Evolutionary conservation across 2,888 invertebrate genomes (phyloP).

Genomic region (Hedya salicella): DNA sequence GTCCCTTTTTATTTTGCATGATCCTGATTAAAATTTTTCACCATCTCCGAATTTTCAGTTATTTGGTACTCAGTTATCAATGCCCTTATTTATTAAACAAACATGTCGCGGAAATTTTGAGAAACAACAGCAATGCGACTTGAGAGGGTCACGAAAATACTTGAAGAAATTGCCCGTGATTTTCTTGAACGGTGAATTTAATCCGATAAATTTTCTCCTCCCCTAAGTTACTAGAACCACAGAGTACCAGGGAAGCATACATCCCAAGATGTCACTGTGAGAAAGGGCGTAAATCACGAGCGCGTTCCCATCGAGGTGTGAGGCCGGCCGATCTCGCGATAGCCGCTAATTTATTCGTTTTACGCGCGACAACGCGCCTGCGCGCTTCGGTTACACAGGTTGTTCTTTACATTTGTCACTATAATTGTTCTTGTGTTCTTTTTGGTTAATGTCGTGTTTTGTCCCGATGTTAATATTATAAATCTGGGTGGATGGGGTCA

Average conservation of each 20-base stretch:
- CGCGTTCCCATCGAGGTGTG: slow-evolving; percentile 82
- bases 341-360: slow-evolving; percentile 83
- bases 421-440: slow-evolving; percentile 43
- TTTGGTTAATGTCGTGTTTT: slow-evolving; percentile 38
- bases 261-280: slow-evolving; percentile 65
- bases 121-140: too few relatives aligned
- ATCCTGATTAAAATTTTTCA: too few relatives aligned
- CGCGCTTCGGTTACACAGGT: slow-evolving; percentile 62
- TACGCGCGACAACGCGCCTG: slow-evolving; percentile 81
- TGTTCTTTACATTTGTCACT: slow-evolving; percentile 53
- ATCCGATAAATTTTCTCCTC: neutral
- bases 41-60: too few relatives aligned
- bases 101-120: too few relatives aligned
- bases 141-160: too few relatives aligned
- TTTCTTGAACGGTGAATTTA: neutral
- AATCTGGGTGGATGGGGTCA: slow-evolving; percentile 37
- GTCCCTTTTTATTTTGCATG: too few relatives aligned
- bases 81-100: too few relatives aligned
- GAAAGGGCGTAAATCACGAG: slow-evolving; percentile 74
- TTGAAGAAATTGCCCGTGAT: too few relatives aligned
- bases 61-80: too few relatives aligned
- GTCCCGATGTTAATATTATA: slow-evolving; percentile 43
- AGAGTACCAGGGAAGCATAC: slow-evolving; percentile 69
- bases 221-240: slow-evolving; percentile 41
- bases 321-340: slow-evolving; percentile 81